Base-by-base conservation (phyloP, 2,888 invertebrate genomes). In the Ectemnius continuus region DNA sequence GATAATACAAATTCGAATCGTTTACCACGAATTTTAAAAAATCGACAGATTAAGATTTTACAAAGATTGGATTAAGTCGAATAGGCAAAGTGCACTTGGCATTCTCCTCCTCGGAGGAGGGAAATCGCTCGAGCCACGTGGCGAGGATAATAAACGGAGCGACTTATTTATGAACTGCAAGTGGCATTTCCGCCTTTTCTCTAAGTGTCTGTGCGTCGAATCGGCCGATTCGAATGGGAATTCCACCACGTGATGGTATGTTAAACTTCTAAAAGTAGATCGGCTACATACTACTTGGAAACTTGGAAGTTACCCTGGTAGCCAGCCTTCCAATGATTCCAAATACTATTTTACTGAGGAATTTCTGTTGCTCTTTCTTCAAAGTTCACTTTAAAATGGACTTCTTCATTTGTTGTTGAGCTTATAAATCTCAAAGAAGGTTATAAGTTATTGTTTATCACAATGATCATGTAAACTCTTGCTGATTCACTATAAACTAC, bases 111-210 rank as follows among this genome's bases (percentile, higher is more conserved):
- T 75, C 57, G 26, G 6, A 61, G 70, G 47, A 6, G 60, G 56
- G 67, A 65, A 56, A 67, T 70, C 74, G 48, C 14, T 16, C 57
- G 64, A 57, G 69, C 71, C 80, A 82, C 74, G 73, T 79, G 79
- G 78, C 58, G 62, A 20, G 48, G 76, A 80, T 81, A 82, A 79
- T 82, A 85, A 82, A 85, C 81, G 28, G 61, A 61, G 23, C 23
- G 59, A 72, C 73, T 80, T 86, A 84, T 85, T 85, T 81, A 83
- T 62, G 78, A 74, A 77, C 69, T 73, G 77, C 75, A 75, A 70
- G 75, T 74, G 74, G 80, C 75, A 83, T 80, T 79, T 83, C 78
- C 77, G 74, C 76, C 79, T 78, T 79, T 78, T 65, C 67, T 64
- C 46, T 16, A 11, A 36, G 58, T 13, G 52, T 67, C 64, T 63